A percentile compares a stretch with the other conserved stretches of the same genome.
Evolutionary conservation across 2,113 vertebrate genomes (phyloP).

Genomic region (Paramisgurnus dabryanus): DNA sequence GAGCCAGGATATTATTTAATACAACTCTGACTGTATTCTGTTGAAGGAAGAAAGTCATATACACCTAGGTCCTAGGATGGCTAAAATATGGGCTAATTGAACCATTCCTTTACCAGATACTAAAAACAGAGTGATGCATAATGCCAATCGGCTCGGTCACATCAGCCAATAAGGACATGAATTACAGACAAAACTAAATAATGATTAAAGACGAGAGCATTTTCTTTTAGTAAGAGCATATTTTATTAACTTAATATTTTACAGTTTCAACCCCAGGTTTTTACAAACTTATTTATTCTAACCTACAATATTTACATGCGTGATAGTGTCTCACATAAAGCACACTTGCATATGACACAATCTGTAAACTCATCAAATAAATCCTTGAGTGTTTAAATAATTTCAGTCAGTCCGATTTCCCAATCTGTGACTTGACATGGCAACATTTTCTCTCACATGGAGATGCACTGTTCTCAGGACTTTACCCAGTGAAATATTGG

Average conservation of each 20-base stretch:
- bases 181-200: not conserved
- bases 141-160: no score
- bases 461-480: not conserved
- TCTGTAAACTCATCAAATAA: not conserved
- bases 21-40: no score
- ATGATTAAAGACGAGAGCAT: not conserved
- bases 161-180: not conserved
- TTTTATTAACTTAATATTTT: conserved; percentile 4
- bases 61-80: no score
- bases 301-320: conserved; percentile 1
- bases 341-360: not conserved
- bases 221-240: not conserved
- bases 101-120: no score
- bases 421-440: not conserved
- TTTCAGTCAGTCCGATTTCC: not conserved
- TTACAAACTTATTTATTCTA: not conserved
- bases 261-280: not conserved
- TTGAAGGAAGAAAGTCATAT: no score
- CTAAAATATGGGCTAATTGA: no score
- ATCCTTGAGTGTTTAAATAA: not conserved
- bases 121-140: no score
- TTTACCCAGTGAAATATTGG: not conserved
- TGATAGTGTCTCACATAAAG: conserved; percentile 14
- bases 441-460: not conserved
- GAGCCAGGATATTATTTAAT: no score